These are phyloP conservation scores for Zelleria hepariella DNA, from an alignment of 2,888 invertebrate species.

Conservation along the genomic window DNA sequence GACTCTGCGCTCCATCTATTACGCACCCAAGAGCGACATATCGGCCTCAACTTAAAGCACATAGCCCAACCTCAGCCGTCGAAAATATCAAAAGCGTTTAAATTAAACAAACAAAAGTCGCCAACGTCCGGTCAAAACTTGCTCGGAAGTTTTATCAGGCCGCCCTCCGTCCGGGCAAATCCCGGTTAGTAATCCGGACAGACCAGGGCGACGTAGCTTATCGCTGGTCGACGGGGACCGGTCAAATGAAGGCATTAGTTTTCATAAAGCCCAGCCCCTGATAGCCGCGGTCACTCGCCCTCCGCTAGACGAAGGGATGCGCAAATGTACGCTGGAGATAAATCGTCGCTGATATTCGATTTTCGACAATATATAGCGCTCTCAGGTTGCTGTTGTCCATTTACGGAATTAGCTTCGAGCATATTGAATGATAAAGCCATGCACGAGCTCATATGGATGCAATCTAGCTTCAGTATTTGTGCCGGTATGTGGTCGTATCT, in stretches of 20 bases:
- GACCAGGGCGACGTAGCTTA: slow-evolving; percentile 65
- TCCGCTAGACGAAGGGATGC: slow-evolving; percentile 31
- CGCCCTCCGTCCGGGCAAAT: slow-evolving; percentile 33
- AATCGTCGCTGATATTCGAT: slow-evolving; percentile 36
- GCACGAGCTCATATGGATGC: not conserved
- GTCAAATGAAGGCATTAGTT: slow-evolving; percentile 71
- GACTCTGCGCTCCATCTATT: not conserved
- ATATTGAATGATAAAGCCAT: not conserved
- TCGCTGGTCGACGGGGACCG: slow-evolving; percentile 50
- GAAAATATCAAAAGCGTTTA: slow-evolving; percentile 29
- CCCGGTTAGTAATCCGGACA: slow-evolving; percentile 57
- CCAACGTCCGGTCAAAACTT: slow-evolving; percentile 23
- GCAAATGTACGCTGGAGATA: slow-evolving; percentile 27
- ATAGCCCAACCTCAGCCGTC: not conserved
- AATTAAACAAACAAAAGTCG: slow-evolving; percentile 25
- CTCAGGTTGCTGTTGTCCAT: slow-evolving; percentile 2
- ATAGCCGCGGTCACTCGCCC: slow-evolving; percentile 40
- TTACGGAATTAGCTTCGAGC: not conserved
- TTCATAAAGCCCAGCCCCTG: slow-evolving; percentile 61
- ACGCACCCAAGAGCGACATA: not conserved
- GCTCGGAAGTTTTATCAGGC: slow-evolving; percentile 52
- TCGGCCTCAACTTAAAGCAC: not conserved
- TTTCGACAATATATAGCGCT: not conserved
- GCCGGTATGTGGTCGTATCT: not conserved
- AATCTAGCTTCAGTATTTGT: not conserved